These are phyloP conservation scores for Pteromalus puparum DNA, from an alignment of 1,140 invertebrate genomes.

Conservation along the genomic window DNA sequence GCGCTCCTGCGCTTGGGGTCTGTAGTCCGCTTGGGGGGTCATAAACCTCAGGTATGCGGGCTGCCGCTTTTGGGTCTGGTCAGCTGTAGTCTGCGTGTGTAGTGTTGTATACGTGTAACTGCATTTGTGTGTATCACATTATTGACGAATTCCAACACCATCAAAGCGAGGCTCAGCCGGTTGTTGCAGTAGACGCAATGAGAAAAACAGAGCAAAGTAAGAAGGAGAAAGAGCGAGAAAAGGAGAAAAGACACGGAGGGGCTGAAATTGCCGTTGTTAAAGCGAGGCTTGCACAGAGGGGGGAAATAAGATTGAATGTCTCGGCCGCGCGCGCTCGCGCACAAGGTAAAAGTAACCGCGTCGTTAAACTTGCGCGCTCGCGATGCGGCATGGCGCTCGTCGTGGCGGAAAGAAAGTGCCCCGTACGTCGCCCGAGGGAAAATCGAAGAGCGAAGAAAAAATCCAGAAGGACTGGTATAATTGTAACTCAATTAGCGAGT, in stretches of 20 bases:
- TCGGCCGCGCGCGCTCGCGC: constrained; percentile 34
- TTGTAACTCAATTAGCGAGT: constrained; percentile 26
- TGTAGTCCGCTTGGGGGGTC: too few species aligned
- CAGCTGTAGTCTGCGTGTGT: too few species aligned
- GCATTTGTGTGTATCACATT: too few species aligned
- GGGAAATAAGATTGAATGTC: constrained; percentile 60
- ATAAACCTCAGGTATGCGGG: too few species aligned
- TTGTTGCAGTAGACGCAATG: neutral
- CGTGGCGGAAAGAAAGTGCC: neutral
- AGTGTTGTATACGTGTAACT: too few species aligned
- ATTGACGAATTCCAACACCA: too few species aligned
- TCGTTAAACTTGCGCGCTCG: constrained; percentile 56
- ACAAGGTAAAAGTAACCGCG: constrained; percentile 59
- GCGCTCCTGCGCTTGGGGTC: too few species aligned
- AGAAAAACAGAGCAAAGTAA: constrained; percentile 21
- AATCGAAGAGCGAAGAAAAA: constrained; percentile 3
- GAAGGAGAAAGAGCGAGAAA: constrained; percentile 39
- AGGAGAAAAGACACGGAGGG: constrained; percentile 8
- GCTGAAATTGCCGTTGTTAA: constrained; percentile 60
- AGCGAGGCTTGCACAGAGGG: constrained; percentile 32
- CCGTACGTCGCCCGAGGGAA: neutral
- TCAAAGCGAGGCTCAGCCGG: neutral
- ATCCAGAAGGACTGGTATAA: too few species aligned
- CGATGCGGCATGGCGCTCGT: constrained; percentile 22
- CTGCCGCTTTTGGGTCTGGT: too few species aligned